These are phyloP conservation scores for Heliconius cydno DNA, from an alignment of 2,888 invertebrate species.

Conservation along the genomic window DNA sequence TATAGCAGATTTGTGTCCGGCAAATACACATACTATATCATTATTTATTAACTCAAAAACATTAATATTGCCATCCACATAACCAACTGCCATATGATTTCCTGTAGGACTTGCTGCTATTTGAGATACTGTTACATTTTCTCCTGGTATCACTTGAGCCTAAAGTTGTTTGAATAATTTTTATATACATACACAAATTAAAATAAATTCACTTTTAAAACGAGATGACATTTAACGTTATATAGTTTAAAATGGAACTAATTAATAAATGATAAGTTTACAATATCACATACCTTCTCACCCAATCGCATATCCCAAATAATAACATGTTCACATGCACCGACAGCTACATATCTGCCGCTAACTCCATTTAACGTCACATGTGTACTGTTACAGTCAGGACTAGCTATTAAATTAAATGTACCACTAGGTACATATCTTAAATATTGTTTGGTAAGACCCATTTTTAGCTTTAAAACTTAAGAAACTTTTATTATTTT, in stretches of 20 bases:
- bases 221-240: background rate
- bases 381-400: conserved; percentile 91
- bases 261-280: background rate
- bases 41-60: conserved; percentile 90
- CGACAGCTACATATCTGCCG: conserved; percentile 94
- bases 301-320: conserved; percentile 96
- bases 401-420: conserved; percentile 93
- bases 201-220: background rate
- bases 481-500: background rate
- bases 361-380: conserved; percentile 89
- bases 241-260: background rate
- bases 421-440: conserved; percentile 92
- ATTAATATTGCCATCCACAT: conserved; percentile 93
- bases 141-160: conserved; percentile 91
- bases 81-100: conserved; percentile 94
- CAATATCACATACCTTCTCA: conserved; percentile 85
- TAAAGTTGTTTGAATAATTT: conserved; percentile 59
- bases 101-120: conserved; percentile 90
- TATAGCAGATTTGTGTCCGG: conserved; percentile 93
- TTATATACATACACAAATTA: background rate
- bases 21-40: conserved; percentile 88
- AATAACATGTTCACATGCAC: conserved; percentile 95
- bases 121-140: conserved; percentile 90
- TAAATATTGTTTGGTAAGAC: conserved; percentile 96
- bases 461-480: conserved; percentile 81